Evolutionary conservation across 2,797 vertebrate genomes (phyloP).

Genomic region (Rhabdomys pumilio): DNA sequence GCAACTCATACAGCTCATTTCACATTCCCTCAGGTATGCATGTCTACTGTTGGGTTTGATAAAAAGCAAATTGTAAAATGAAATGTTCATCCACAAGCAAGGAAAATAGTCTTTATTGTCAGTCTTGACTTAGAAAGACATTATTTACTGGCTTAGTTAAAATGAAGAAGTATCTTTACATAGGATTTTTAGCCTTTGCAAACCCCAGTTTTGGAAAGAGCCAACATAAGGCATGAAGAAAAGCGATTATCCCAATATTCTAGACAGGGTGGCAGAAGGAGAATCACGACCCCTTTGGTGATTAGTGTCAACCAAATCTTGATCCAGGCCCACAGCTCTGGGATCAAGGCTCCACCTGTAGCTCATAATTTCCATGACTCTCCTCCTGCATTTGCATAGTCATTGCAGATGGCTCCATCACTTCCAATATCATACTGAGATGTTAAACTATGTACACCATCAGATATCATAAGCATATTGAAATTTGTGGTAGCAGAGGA

Average conservation of each 20-base stretch:
- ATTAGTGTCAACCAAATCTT: background rate
- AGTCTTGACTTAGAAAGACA: background rate
- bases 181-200: slow-evolving; percentile 4
- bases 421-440: background rate
- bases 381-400: background rate
- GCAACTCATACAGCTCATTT: background rate
- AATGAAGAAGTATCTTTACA: background rate
- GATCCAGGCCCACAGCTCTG: background rate
- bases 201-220: background rate
- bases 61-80: background rate
- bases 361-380: background rate
- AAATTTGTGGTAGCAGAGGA: background rate
- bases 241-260: background rate
- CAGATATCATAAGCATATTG: background rate
- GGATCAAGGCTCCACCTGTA: background rate
- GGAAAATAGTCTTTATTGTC: background rate
- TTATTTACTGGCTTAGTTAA: background rate
- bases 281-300: background rate
- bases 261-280: background rate
- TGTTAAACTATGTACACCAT: background rate
- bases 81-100: background rate
- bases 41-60: background rate
- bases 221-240: background rate
- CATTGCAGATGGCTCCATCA: background rate
- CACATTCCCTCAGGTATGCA: background rate